A percentile compares a stretch with the other conserved stretches of the same genome.
Conservation (phyloP, 2,888 invertebrate species). For the Stenodema calcarata region DNA sequence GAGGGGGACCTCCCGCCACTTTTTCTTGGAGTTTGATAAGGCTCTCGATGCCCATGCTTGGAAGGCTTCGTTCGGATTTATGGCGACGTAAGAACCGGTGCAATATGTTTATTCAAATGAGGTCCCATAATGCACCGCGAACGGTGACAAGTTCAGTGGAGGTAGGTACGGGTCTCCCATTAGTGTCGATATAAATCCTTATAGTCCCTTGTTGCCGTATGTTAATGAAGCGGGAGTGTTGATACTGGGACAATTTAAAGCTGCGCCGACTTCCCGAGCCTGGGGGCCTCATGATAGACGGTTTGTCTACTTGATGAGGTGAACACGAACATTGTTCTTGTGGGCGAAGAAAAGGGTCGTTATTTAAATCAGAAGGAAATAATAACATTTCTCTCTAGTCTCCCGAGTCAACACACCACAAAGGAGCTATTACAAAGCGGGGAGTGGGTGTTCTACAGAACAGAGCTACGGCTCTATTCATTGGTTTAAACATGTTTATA, state of each 20-base stretch:
- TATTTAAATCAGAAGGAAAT: slow-evolving; percentile 40
- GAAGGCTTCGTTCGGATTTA: slow-evolving; percentile 23
- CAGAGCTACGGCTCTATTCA: slow-evolving; percentile 23
- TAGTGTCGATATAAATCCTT: slow-evolving; percentile 50
- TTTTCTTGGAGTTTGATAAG: slow-evolving; percentile 4
- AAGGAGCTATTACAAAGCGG: slow-evolving; percentile 20
- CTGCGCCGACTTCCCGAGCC: not conserved
- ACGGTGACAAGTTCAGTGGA: slow-evolving; percentile 39
- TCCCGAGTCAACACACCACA: slow-evolving; percentile 1
- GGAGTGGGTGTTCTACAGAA: slow-evolving; percentile 18
- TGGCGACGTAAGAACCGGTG: slow-evolving; percentile 43
- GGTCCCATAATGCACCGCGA: slow-evolving; percentile 47
- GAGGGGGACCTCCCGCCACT: slow-evolving; percentile 30
- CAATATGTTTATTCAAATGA: slow-evolving; percentile 52
- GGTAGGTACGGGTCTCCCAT: slow-evolving; percentile 46
- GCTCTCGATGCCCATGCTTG: slow-evolving; percentile 20
- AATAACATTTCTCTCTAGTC: slow-evolving; percentile 34
- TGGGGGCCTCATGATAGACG: slow-evolving; percentile 25
- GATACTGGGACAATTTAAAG: slow-evolving; percentile 46
- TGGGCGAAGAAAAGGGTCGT: slow-evolving; percentile 33
- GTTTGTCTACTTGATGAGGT: slow-evolving; percentile 40
- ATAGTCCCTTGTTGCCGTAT: slow-evolving; percentile 41
- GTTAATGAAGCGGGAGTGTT: slow-evolving; percentile 48
- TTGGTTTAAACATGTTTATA: slow-evolving; percentile 8
- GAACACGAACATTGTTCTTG: slow-evolving; percentile 43